These are phyloP conservation scores for Nyctibius grandis DNA, from an alignment of 2,797 vertebrate species.

Conservation along the genomic window DNA sequence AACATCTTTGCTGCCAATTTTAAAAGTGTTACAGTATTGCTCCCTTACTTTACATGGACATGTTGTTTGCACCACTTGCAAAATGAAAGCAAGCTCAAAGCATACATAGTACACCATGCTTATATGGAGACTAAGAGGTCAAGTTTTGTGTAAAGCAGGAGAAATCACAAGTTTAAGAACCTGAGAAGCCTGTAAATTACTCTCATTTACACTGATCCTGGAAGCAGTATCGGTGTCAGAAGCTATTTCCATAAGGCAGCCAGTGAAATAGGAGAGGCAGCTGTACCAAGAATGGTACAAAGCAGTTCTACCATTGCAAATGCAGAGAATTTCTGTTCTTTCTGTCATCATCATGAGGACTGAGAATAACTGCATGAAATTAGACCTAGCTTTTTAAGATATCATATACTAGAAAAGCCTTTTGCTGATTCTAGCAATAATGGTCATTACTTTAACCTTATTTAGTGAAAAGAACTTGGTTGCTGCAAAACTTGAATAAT, in stretches of 20 bases:
- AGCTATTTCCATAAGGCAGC: neutral
- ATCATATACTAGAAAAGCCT: neutral
- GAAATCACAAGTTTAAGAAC: conserved; percentile 5
- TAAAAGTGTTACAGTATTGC: neutral
- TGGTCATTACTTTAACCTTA: neutral
- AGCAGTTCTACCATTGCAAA: neutral
- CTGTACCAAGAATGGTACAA: neutral
- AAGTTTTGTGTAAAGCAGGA: neutral
- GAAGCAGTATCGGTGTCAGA: conserved; percentile 20
- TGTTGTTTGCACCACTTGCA: neutral
- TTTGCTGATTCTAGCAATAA: neutral
- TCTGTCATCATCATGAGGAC: neutral
- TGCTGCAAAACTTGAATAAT: neutral
- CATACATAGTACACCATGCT: neutral
- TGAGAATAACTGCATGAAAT: conserved; percentile 7
- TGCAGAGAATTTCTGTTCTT: conserved; percentile 10
- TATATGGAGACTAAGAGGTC: neutral
- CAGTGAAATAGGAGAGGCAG: conserved; percentile 15
- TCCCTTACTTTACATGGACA: neutral
- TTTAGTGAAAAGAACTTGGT: neutral
- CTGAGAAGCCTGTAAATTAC: conserved; percentile 54
- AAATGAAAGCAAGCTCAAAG: neutral
- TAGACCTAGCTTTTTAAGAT: conserved; percentile 13
- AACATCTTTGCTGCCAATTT: neutral
- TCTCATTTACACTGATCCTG: conserved; percentile 17